Conservation (phyloP, 1,140 invertebrate genomes). For the Mizuhopecten yessoensis region DNA sequence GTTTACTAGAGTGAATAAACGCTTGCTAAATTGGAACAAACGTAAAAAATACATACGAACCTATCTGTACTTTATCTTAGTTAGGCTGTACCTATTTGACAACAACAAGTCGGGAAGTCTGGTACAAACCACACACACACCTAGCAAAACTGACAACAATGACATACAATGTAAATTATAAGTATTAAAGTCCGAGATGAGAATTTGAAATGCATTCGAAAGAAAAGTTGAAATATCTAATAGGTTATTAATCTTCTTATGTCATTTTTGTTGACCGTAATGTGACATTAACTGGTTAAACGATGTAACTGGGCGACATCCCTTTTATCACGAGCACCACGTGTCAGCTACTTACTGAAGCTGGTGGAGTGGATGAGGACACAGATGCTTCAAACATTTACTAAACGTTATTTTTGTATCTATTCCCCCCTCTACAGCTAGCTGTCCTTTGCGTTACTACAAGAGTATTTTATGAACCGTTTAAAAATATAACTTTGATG, state of each 20-base stretch:
- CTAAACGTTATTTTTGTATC: neutral
- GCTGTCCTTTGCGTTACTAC: too few species aligned
- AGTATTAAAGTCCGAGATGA: neutral
- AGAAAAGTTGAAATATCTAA: conserved; percentile 5
- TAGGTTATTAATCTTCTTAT: conserved; percentile 28
- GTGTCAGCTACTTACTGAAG: neutral
- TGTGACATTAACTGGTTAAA: neutral
- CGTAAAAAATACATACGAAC: too few species aligned
- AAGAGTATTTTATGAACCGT: too few species aligned
- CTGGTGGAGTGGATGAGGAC: neutral
- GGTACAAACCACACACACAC: neutral
- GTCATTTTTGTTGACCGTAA: neutral
- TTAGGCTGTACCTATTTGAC: too few species aligned
- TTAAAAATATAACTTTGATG: too few species aligned
- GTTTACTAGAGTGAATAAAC: too few species aligned
- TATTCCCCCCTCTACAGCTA: neutral
- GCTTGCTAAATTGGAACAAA: too few species aligned
- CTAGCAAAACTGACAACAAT: neutral
- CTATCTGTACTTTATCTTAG: too few species aligned
- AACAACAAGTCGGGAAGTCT: too few species aligned
- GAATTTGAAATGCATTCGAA: conserved; percentile 28
- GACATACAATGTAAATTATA: neutral
- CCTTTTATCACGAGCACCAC: neutral
- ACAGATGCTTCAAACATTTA: conserved; percentile 9
- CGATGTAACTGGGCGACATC: neutral